A percentile compares a stretch with the other conserved stretches of the same genome.
These are phyloP conservation scores for Cecropterus lyciades DNA, from an alignment of 1,140 invertebrate genomes.

Conservation along the genomic window DNA sequence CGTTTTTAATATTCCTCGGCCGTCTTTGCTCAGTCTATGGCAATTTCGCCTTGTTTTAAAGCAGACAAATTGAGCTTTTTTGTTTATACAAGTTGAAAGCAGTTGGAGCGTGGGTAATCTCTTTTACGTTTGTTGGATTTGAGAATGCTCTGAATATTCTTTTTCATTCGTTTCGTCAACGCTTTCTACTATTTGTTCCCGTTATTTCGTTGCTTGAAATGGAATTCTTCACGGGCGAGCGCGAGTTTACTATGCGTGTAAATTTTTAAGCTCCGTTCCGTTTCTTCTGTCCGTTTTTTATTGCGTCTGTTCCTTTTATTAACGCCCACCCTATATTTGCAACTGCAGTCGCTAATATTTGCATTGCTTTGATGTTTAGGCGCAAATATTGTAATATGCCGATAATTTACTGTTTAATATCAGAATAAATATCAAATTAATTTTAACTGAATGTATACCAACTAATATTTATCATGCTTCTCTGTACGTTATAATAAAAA, in stretches of 20 bases:
- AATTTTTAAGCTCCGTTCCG: constrained; percentile 72
- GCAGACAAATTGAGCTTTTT: constrained; percentile 77
- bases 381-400: no score
- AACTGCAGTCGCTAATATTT: no score
- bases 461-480: no score
- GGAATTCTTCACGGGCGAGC: constrained; percentile 64
- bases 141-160: constrained; percentile 67
- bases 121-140: constrained; percentile 81
- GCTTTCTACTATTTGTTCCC: constrained; percentile 68
- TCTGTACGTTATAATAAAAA: no score
- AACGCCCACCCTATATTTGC: not conserved
- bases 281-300: constrained; percentile 58
- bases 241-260: constrained; percentile 70
- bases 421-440: no score
- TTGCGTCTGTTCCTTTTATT: constrained; percentile 54
- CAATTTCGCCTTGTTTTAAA: constrained; percentile 79
- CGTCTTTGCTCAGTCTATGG: constrained; percentile 72
- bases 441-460: no score
- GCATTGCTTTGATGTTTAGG: no score
- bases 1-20: constrained; percentile 79
- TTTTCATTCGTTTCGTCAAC: constrained; percentile 75
- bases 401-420: no score
- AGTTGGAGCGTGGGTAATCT: constrained; percentile 80
- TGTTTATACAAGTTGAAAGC: constrained; percentile 80
- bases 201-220: constrained; percentile 60